Evolutionary conservation across 2,888 invertebrate genomes (phyloP), one percentile per base, ranked within the genome.

Genomic region (Noctua comes): DNA sequence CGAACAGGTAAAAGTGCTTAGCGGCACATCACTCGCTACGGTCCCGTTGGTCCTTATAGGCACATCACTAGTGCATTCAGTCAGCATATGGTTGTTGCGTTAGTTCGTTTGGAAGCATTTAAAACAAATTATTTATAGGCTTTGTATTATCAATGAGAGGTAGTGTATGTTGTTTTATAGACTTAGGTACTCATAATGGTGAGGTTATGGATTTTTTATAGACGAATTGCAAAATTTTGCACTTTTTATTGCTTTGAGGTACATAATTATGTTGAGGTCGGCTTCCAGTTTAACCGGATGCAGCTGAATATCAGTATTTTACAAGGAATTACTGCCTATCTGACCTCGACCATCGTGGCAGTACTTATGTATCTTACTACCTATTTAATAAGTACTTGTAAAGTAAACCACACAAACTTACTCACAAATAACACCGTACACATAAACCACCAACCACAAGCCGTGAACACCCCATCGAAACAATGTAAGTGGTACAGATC

Each of bases 1-100:
- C 43, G 21, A 21, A 80, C 79, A 80, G 36, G 36, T 36, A 68
- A 80, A 80, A 84, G 79, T 80, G 68, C 79, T 84, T 84, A 84
- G 51, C 36, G 36, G 36, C 51, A 7, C 27, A 11, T 59, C 84
- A 78, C 66, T 84, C 62, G 48, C 40, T 54, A n/a, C 18, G 11
- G 31, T 21, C 21, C 1, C n/a, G 8, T 8, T n/a, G 16, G 2
- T n/a, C 7, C 5, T 8, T 65, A 54, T 16, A 18, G 4, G 4
- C n/a, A 18, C 66, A 77, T 66, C 51, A 51, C 66, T 79, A 68
- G 66, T 79, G 13, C 3, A n/a, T 79, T 21, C 31, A 36, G 59
- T 36, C 27, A 59, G 27, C 5, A 27, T 59, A 40, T 79, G 40
- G 16, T 27, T 31, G 57, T 65, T n/a, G 1, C 4, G 2, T 46